Evolutionary conservation across 2,888 invertebrate species (phyloP).

Genomic region (Erebia aethiops): DNA sequence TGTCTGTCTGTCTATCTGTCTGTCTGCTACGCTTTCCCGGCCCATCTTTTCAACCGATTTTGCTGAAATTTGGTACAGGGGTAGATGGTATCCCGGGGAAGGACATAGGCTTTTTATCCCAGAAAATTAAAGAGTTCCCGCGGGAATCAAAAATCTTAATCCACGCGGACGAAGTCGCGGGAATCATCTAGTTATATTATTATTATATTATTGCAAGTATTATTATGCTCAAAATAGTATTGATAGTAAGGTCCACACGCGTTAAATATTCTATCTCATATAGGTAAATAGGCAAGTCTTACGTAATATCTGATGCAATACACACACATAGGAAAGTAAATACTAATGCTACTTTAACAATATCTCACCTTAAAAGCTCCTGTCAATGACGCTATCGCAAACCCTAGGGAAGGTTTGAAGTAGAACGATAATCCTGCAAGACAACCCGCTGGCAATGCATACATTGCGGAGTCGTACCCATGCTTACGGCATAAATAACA

Average conservation of each 20-base stretch:
- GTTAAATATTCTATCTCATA: background rate
- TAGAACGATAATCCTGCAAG: conserved; percentile 78
- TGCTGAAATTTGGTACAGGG: too few relatives aligned
- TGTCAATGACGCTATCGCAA: conserved; percentile 77
- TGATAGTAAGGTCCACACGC: background rate
- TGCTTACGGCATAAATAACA: conserved; percentile 73
- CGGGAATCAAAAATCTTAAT: too few relatives aligned
- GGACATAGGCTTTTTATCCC: too few relatives aligned
- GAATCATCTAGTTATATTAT: too few relatives aligned
- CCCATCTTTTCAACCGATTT: too few relatives aligned
- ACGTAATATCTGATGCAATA: conserved; percentile 12
- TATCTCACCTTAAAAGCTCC: conserved; percentile 76
- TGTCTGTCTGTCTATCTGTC: too few relatives aligned
- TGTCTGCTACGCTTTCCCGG: too few relatives aligned
- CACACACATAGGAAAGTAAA: conserved; percentile 9
- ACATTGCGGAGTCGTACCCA: conserved; percentile 67
- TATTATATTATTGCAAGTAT: too few relatives aligned
- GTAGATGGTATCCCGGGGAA: too few relatives aligned
- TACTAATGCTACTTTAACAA: conserved; percentile 27
- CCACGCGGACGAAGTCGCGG: too few relatives aligned
- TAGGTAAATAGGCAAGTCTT: background rate
- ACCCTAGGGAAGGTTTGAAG: conserved; percentile 77
- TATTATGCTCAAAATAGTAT: too few relatives aligned
- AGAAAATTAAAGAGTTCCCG: too few relatives aligned
- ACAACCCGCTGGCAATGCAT: conserved; percentile 80